Evolutionary conservation across 2,797 vertebrate species (phyloP).

Genomic region (Poecile montanus): DNA sequence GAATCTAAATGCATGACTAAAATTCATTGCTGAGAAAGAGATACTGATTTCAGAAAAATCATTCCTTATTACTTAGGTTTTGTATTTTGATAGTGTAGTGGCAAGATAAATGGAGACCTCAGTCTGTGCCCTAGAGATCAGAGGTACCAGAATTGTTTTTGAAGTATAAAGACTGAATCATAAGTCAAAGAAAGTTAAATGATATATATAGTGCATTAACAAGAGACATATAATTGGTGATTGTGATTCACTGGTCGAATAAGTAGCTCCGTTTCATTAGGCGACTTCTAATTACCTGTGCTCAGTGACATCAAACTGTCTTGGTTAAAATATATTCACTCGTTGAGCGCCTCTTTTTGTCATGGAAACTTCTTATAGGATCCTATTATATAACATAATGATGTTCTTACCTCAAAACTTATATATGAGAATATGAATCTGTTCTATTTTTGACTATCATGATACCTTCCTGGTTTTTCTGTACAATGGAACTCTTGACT

Average conservation of each 20-base stretch:
- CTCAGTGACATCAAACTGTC: neutral
- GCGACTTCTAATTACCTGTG: neutral
- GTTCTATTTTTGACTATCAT: neutral
- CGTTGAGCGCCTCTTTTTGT: neutral
- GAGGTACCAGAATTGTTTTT: neutral
- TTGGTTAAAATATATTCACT: neutral
- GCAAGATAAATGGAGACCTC: neutral
- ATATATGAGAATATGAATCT: neutral
- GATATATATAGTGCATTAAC: neutral
- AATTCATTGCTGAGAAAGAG: neutral
- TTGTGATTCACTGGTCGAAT: neutral
- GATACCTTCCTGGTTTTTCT: neutral
- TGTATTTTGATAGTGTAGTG: neutral
- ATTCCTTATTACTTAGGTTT: neutral
- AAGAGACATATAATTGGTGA: neutral
- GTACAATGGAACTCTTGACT: neutral
- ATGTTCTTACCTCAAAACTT: neutral
- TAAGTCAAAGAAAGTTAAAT: neutral
- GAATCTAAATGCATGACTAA: neutral
- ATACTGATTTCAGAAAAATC: neutral
- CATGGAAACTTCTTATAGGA: neutral
- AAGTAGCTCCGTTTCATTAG: neutral
- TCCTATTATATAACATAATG: neutral
- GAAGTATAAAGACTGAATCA: neutral
- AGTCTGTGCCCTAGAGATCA: neutral